Evolutionary conservation across 2,888 invertebrate genomes (phyloP).

Genomic region (Syrphus vitripennis): DNA sequence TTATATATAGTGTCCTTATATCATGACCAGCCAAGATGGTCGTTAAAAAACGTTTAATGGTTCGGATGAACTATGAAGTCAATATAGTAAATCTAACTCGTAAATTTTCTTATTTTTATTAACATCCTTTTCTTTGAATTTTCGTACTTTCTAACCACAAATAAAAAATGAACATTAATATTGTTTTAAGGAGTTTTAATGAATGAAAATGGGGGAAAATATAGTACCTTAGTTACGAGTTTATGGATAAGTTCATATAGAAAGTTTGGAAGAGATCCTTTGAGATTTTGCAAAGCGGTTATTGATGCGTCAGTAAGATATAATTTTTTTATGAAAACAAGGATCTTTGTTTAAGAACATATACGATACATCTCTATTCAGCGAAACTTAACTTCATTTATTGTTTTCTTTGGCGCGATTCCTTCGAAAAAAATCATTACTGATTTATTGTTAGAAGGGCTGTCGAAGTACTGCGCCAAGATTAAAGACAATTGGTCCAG

Average conservation of each 20-base stretch:
- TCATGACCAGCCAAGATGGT: constrained; percentile 13
- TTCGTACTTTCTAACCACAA: background rate
- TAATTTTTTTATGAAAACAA: background rate
- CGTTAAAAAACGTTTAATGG: constrained; percentile 3
- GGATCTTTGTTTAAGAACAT: background rate
- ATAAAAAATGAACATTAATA: background rate
- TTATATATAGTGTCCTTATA: background rate
- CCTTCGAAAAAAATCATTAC: background rate
- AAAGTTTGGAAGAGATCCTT: background rate
- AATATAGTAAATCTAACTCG: background rate
- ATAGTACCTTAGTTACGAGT: background rate
- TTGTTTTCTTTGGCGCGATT: background rate
- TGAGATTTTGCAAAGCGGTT: background rate
- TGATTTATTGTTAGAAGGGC: no score
- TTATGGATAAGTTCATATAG: background rate
- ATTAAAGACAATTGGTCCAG: no score
- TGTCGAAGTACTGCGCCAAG: no score
- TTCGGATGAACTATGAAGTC: background rate
- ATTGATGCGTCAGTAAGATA: background rate
- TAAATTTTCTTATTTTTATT: background rate
- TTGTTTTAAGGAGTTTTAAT: background rate
- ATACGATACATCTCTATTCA: no score
- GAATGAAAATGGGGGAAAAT: background rate
- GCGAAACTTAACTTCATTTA: background rate
- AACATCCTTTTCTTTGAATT: background rate